Conservation (phyloP, 2,113 vertebrate species). For the Gymnogyps californianus region DNA sequence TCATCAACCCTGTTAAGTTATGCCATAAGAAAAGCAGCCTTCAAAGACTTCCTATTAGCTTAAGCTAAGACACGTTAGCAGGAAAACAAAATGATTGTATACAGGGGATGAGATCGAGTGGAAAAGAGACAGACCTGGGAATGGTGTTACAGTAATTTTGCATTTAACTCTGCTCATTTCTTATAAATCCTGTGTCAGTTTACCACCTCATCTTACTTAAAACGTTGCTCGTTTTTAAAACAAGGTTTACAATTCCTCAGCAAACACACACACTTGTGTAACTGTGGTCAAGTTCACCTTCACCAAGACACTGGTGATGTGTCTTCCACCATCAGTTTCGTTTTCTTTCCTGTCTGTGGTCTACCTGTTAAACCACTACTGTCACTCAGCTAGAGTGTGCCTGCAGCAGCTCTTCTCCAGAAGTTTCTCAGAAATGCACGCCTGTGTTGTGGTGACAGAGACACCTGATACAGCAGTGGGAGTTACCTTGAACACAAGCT, state of each 20-base stretch:
- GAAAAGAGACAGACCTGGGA: not conserved
- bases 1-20: not conserved
- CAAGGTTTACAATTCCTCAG: not conserved
- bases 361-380: not conserved
- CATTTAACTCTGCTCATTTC: not conserved
- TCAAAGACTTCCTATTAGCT: not conserved
- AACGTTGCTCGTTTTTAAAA: not conserved
- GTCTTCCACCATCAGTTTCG: not conserved
- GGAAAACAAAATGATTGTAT: not conserved
- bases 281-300: not conserved
- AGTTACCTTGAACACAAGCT: not conserved
- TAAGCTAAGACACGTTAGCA: not conserved
- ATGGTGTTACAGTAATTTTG: not conserved
- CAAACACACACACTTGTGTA: not conserved
- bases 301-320: not conserved
- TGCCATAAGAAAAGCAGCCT: not conserved
- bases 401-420: not conserved
- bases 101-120: not conserved
- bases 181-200: not conserved
- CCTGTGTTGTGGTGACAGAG: not conserved
- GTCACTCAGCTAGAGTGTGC: fast-evolving
- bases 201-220: not conserved
- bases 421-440: fast-evolving
- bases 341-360: not conserved
- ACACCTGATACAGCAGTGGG: not conserved